A percentile compares a stretch with the other conserved stretches of the same genome.
phyloP scores from a whole-genome alignment of 2,113 vertebrate species.

The Gopherus flavomarginatus region DNA sequence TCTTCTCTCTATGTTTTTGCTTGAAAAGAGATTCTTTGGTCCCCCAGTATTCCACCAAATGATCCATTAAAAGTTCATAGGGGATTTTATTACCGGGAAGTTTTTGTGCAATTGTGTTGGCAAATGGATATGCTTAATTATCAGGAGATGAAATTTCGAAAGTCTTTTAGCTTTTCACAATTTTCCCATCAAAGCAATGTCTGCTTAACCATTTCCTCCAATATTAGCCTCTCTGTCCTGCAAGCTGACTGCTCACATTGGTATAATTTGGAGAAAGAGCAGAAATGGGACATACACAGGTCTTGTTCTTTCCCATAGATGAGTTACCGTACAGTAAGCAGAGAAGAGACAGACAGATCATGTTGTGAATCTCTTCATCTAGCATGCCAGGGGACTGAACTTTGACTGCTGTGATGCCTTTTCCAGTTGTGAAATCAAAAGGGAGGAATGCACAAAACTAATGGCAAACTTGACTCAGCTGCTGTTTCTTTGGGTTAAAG shows the following conservation, averaged over 20 bases:
- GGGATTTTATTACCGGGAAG: background rate
- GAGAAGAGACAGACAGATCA: rapidly evolving
- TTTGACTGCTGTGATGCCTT: background rate
- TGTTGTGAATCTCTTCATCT: background rate
- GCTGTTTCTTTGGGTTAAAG: background rate
- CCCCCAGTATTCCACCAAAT: background rate
- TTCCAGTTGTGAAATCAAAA: rapidly evolving
- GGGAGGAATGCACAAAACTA: background rate
- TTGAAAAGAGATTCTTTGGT: background rate
- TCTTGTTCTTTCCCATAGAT: background rate
- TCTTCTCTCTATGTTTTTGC: background rate
- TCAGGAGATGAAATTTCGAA: background rate
- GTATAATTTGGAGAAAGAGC: background rate
- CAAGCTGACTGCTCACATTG: background rate
- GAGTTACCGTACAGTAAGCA: background rate
- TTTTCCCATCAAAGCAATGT: background rate
- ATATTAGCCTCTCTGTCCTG: rapidly evolving
- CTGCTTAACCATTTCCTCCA: background rate
- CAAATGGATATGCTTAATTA: background rate
- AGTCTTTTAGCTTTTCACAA: background rate
- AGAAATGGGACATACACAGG: background rate
- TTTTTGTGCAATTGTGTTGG: background rate
- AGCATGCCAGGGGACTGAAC: rapidly evolving
- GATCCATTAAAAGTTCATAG: background rate
- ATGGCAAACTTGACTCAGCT: background rate